These are phyloP conservation scores for Ceraclea dissimilis DNA, from an alignment of 2,888 invertebrate species.

Conservation along the genomic window DNA sequence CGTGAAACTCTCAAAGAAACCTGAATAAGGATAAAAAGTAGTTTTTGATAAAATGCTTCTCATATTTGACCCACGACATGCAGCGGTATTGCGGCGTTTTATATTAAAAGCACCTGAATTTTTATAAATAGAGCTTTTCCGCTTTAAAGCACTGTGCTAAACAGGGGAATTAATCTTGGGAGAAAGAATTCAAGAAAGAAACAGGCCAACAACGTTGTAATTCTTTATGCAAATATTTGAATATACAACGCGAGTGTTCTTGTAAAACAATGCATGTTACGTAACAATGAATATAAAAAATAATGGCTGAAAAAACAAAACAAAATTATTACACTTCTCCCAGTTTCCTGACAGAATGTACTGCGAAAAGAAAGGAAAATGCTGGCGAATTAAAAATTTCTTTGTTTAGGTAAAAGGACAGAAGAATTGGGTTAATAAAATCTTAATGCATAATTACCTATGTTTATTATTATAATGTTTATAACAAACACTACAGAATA, in stretches of 20 bases:
- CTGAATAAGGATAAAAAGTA: no score
- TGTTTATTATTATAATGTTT: no score
- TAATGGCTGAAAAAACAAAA: conserved; percentile 11
- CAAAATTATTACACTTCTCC: conserved; percentile 20
- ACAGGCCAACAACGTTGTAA: conserved; percentile 6
- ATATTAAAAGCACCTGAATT: background rate
- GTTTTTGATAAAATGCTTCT: no score
- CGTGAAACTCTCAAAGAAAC: no score
- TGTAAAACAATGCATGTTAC: background rate
- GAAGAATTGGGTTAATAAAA: conserved; percentile 3
- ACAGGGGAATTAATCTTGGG: conserved; percentile 8
- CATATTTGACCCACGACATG: no score
- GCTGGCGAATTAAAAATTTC: background rate
- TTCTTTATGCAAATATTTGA: conserved; percentile 1
- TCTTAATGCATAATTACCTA: background rate
- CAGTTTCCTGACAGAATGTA: conserved; percentile 20
- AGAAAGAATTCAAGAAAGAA: conserved; percentile 8
- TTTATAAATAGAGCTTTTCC: background rate
- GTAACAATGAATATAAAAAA: conserved; percentile 5
- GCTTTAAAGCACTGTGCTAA: conserved; percentile 2
- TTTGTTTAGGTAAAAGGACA: background rate
- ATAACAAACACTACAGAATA: no score
- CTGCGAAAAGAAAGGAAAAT: conserved; percentile 22
- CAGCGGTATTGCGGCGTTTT: no score
- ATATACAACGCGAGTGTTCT: background rate